These are phyloP conservation scores for Tupaia chinensis DNA, from an alignment of 2,113 vertebrate species.

Conservation along the genomic window DNA sequence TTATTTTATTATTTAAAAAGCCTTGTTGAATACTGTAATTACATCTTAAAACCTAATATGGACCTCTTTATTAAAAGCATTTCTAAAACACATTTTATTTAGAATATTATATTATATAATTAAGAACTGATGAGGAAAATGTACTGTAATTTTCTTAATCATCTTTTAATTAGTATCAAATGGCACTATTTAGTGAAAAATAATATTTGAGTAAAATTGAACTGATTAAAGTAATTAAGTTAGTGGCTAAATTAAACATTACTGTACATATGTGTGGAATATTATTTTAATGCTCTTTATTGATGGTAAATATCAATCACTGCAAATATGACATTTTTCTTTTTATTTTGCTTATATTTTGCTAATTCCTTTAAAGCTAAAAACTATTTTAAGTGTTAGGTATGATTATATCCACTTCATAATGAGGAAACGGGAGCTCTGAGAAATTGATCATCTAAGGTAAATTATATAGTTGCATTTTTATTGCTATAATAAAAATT, in stretches of 20 bases:
- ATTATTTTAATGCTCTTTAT: slow-evolving; percentile 11
- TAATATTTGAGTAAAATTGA: slow-evolving; percentile 30
- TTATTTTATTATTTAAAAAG: not conserved
- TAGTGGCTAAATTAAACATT: not conserved
- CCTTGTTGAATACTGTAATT: not conserved
- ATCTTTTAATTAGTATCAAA: slow-evolving; percentile 39
- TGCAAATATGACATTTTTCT: not conserved
- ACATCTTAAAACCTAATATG: slow-evolving; percentile 24
- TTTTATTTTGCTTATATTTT: slow-evolving; percentile 39
- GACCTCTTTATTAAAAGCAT: not conserved
- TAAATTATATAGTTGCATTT: slow-evolving; percentile 40
- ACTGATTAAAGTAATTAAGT: slow-evolving; percentile 33
- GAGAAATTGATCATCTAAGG: not conserved
- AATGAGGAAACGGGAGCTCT: not conserved
- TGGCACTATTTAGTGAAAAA: slow-evolving; percentile 13
- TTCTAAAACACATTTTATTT: slow-evolving; percentile 30
- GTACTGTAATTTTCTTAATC: slow-evolving; percentile 49
- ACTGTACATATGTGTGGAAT: not conserved
- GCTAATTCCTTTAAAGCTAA: not conserved
- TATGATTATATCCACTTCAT: not conserved
- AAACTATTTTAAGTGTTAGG: not conserved
- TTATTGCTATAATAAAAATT: slow-evolving; percentile 11
- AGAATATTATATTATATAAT: slow-evolving; percentile 47
- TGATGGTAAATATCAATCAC: not conserved
- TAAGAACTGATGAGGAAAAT: slow-evolving; percentile 38